A percentile compares a stretch with the other conserved stretches of the same genome.
These are phyloP conservation scores for Callipepla californica DNA, from an alignment of 2,113 vertebrate genomes.

Conservation along the genomic window DNA sequence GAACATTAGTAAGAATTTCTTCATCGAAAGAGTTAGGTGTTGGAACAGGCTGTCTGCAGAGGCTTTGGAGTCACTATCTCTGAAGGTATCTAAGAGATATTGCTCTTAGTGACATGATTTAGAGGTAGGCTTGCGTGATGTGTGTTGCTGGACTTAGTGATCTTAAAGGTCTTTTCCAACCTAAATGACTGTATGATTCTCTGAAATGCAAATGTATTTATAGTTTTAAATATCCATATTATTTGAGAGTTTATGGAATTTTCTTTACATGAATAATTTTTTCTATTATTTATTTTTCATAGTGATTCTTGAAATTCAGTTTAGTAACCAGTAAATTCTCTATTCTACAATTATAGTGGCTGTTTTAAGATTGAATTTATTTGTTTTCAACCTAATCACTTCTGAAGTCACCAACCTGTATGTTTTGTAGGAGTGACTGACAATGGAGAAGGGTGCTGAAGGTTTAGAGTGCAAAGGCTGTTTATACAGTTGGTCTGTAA, in stretches of 20 bases:
- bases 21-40: not conserved
- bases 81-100: not conserved
- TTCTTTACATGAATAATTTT: not conserved
- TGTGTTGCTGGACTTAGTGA: not conserved
- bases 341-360: not conserved
- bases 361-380: not conserved
- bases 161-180: not conserved
- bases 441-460: not conserved
- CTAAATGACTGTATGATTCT: not conserved
- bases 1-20: not conserved
- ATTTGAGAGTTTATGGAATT: not conserved
- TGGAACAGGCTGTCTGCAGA: not conserved
- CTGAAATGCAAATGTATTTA: not conserved
- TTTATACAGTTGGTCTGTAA: not conserved
- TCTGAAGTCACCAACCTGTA: not conserved
- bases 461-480: not conserved
- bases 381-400: not conserved
- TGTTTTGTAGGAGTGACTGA: not conserved
- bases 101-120: not conserved
- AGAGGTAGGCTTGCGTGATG: not conserved
- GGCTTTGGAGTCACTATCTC: not conserved
- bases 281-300: accelerated
- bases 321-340: not conserved
- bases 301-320: not conserved
- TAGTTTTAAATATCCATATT: accelerated